Percentiles rank a stretch among this genome's conserved stretches.
Evolutionary conservation across 2,797 vertebrate genomes (phyloP).

Genomic region (Argentina silus): DNA sequence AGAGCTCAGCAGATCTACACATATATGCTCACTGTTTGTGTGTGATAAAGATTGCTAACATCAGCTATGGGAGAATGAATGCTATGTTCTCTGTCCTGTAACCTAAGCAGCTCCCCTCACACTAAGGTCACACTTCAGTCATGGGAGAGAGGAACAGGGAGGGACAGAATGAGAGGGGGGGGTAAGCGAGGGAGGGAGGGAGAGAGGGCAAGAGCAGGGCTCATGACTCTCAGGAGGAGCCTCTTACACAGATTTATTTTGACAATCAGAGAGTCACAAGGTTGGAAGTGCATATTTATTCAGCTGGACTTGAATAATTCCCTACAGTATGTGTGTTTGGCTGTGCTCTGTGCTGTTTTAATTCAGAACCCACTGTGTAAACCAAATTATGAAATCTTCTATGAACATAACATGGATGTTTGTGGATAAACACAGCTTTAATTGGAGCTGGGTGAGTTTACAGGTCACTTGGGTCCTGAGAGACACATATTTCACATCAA

Average conservation of each 20-base stretch:
- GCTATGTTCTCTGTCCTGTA: constrained; percentile 10
- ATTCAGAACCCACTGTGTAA: constrained; percentile 21
- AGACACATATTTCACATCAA: background rate
- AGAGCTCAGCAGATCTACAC: background rate
- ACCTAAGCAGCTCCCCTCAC: constrained; percentile 24
- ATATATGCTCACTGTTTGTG: background rate
- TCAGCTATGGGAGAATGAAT: background rate
- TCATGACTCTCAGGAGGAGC: constrained; percentile 52
- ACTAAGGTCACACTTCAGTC: constrained; percentile 51
- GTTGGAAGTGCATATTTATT: constrained; percentile 45
- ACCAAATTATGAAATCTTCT: constrained; percentile 28
- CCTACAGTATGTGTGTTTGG: constrained; percentile 15
- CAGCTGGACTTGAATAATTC: constrained; percentile 20
- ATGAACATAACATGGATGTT: constrained; percentile 8
- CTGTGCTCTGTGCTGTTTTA: constrained; percentile 12
- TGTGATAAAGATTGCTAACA: background rate
- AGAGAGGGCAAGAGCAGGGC: constrained; percentile 34
- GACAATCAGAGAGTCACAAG: constrained; percentile 48
- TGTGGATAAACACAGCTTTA: constrained; percentile 6
- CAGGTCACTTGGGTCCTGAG: background rate
- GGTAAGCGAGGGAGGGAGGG: constrained; percentile 14
- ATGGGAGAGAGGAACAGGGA: constrained; percentile 41
- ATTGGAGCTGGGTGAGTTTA: background rate
- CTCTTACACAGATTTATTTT: constrained; percentile 54
- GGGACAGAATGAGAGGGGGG: background rate